Evolutionary conservation across 35 echinoderm and acorn worm genomes (phyloP).

Genomic region (Ophiothrix spiculata): DNA sequence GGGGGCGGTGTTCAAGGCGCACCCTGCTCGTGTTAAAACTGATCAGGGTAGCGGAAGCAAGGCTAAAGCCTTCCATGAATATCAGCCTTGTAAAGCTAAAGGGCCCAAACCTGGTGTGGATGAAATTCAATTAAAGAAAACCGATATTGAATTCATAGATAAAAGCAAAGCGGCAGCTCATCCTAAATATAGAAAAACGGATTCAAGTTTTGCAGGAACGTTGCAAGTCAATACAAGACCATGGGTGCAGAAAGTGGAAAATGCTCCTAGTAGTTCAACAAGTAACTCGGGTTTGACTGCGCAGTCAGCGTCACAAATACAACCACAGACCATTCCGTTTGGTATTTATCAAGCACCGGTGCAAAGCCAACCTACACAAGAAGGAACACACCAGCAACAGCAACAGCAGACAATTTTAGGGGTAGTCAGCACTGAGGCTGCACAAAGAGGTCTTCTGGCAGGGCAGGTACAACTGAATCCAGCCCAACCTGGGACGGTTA

Average conservation of each 20-base stretch:
- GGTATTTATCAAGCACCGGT: background rate
- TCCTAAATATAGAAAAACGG: conserved; percentile 1
- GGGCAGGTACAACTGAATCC: background rate
- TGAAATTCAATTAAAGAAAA: background rate
- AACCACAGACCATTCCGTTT: background rate
- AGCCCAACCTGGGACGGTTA: background rate
- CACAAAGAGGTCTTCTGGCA: background rate
- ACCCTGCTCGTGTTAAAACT: conserved; percentile 52
- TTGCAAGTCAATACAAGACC: background rate
- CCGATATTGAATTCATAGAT: background rate
- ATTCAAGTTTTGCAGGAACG: background rate
- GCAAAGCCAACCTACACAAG: background rate
- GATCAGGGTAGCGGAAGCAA: conserved; percentile 43
- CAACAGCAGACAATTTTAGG: conserved; percentile 1
- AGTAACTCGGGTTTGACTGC: background rate
- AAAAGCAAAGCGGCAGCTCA: background rate
- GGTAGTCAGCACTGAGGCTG: background rate
- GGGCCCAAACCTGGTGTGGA: background rate
- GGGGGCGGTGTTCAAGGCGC: conserved; percentile 90
- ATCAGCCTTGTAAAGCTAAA: conserved; percentile 57
- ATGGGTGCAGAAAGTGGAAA: background rate
- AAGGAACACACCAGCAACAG: background rate
- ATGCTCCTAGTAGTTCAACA: background rate
- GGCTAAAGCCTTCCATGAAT: conserved; percentile 90
- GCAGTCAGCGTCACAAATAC: background rate